A percentile compares a stretch with the other conserved stretches of the same genome.
phyloP scores from a whole-genome alignment of 2,888 invertebrate species.

The Seira sanloemensis region DNA sequence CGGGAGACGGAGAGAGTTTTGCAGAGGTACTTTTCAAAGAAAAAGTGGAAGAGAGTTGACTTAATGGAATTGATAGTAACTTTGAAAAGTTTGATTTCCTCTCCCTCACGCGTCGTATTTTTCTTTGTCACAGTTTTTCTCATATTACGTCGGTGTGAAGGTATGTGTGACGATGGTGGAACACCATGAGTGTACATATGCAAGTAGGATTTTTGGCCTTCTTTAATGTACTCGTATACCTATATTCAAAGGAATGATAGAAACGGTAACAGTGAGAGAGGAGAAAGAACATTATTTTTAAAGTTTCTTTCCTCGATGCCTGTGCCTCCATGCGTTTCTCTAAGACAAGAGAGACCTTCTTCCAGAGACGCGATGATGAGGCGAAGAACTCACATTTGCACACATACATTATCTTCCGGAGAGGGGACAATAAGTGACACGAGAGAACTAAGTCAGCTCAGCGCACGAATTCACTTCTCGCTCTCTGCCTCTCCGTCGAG shows the following conservation, averaged over 20 bases:
- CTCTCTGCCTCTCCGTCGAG: too few species aligned
- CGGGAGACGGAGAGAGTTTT: neutral
- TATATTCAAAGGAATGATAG: too few species aligned
- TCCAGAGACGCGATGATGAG: neutral
- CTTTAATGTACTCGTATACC: neutral
- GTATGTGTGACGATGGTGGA: too few species aligned
- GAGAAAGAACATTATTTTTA: constrained; percentile 20
- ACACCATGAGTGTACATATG: too few species aligned
- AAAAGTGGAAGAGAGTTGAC: constrained; percentile 56
- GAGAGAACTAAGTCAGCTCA: constrained; percentile 7
- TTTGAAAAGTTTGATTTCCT: constrained; percentile 61
- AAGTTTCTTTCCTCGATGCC: neutral
- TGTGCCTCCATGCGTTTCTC: neutral
- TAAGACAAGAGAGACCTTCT: too few species aligned
- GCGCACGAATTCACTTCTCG: neutral
- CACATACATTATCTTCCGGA: constrained; percentile 12
- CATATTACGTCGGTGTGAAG: too few species aligned
- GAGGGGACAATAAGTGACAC: constrained; percentile 15
- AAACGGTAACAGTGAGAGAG: constrained; percentile 11
- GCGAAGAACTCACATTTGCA: constrained; percentile 11
- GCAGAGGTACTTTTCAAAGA: neutral
- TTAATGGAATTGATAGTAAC: constrained; percentile 62
- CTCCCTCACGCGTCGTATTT: neutral
- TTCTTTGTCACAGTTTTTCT: constrained; percentile 10
- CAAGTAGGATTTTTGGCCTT: neutral